Conservation (phyloP, 2,113 vertebrate species). For the Serinus canaria region DNA sequence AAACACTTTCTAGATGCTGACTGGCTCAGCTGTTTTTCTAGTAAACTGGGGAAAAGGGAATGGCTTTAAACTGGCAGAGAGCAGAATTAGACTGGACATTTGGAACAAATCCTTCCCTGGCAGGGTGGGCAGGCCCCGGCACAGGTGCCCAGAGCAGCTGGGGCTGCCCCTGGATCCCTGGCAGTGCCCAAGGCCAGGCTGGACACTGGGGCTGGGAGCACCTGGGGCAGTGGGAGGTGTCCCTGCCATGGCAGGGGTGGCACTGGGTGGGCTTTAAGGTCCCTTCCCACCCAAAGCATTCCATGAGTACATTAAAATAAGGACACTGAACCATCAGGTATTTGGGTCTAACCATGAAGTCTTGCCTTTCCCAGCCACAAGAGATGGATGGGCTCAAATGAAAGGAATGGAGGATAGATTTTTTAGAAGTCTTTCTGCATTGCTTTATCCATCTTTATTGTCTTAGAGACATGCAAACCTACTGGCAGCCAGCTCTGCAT, state of each 20-base stretch:
- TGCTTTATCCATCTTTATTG: neutral
- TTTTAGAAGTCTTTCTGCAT: neutral
- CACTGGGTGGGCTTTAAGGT: neutral
- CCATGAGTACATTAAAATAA: neutral
- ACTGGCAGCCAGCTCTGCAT: neutral
- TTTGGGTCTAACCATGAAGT: neutral
- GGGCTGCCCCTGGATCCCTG: neutral
- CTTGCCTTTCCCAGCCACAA: neutral
- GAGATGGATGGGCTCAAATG: neutral
- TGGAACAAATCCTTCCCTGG: rapidly evolving
- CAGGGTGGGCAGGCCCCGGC: neutral
- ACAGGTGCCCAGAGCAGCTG: neutral
- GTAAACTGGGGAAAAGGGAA: neutral
- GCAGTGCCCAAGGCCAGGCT: rapidly evolving
- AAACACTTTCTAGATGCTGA: neutral
- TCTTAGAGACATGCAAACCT: neutral
- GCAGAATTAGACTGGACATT: neutral
- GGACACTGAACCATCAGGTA: neutral
- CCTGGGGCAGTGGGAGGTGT: neutral
- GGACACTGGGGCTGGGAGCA: neutral
- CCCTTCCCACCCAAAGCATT: neutral
- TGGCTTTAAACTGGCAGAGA: neutral
- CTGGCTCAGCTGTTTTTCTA: neutral
- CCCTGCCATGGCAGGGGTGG: neutral
- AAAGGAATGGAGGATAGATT: neutral